phyloP scores from a whole-genome alignment of 2,113 vertebrate species.

The Halichoeres trimaculatus region DNA sequence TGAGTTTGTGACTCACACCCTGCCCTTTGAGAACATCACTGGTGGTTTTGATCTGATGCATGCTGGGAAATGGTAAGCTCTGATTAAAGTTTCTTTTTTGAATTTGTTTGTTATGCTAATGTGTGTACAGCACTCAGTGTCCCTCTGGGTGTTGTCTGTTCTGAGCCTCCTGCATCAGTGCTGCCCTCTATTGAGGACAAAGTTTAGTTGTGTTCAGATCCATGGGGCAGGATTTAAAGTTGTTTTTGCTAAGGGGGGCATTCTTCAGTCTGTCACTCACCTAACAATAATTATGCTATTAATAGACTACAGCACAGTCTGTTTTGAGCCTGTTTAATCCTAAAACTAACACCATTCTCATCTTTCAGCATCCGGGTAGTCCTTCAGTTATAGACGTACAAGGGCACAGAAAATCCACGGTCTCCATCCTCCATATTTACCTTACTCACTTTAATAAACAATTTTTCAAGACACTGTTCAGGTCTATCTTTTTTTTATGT shows the following conservation, averaged over 20 bases:
- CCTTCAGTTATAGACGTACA: slow-evolving; percentile 44
- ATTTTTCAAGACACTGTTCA: slow-evolving; percentile 27
- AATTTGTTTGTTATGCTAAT: slow-evolving; percentile 16
- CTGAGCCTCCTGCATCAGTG: slow-evolving; percentile 15
- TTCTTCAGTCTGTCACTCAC: not conserved
- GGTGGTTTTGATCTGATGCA: slow-evolving; percentile 87
- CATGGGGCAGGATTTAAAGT: not conserved
- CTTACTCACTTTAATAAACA: slow-evolving; percentile 49
- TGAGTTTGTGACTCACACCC: slow-evolving; percentile 86
- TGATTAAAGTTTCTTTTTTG: not conserved
- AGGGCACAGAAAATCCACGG: not conserved
- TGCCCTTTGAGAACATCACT: slow-evolving; percentile 85
- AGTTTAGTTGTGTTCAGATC: not conserved
- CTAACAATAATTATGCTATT: not conserved
- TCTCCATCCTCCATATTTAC: slow-evolving; percentile 4
- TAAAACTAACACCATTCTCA: not conserved
- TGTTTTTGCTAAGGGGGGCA: not conserved
- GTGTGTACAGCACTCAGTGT: not conserved
- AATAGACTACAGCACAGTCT: no score
- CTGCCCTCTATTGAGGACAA: slow-evolving; percentile 55
- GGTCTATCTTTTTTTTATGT: slow-evolving; percentile 31
- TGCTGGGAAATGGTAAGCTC: slow-evolving; percentile 82
- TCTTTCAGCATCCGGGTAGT: slow-evolving; percentile 60
- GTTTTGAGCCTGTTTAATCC: no score
- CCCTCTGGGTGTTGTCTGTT: slow-evolving; percentile 2